Evolutionary conservation across 2,888 invertebrate genomes (phyloP).

Genomic region (Eutolmus rufibarbis): DNA sequence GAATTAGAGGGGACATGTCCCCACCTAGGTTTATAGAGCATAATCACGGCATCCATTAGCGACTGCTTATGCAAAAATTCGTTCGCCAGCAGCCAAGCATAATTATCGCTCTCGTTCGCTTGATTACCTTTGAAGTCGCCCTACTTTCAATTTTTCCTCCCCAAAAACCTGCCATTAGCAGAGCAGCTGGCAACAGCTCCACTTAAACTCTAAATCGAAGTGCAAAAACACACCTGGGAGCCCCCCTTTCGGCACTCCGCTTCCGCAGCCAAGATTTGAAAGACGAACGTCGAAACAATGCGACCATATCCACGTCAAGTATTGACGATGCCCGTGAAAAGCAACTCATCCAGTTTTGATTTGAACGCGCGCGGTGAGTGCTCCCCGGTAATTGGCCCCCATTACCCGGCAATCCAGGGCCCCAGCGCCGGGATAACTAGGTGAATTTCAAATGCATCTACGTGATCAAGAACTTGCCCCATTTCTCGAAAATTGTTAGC

Average conservation of each 20-base stretch:
- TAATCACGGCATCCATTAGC: background rate
- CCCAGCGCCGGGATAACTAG: background rate
- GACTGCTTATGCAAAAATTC: background rate
- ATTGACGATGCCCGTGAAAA: background rate
- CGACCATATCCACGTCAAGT: background rate
- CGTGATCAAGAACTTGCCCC: slow-evolving; percentile 7
- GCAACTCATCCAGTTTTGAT: background rate
- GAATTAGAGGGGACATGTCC: background rate
- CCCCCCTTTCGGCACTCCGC: background rate
- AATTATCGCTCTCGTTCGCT: background rate
- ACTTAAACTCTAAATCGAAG: background rate
- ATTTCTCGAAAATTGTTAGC: background rate
- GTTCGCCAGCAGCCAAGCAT: background rate
- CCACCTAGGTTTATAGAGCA: background rate
- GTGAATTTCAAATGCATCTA: slow-evolving; percentile 5
- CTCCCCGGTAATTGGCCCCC: background rate
- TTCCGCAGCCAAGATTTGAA: background rate
- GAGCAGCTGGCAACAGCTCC: background rate
- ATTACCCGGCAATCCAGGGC: background rate
- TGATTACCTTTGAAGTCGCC: background rate
- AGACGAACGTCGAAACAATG: background rate
- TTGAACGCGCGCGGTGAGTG: background rate
- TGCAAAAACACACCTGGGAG: background rate
- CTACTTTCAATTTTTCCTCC: background rate
- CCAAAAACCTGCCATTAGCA: background rate